phyloP scores from a whole-genome alignment of 2,888 invertebrate genomes.

The Megamerina dolium region DNA sequence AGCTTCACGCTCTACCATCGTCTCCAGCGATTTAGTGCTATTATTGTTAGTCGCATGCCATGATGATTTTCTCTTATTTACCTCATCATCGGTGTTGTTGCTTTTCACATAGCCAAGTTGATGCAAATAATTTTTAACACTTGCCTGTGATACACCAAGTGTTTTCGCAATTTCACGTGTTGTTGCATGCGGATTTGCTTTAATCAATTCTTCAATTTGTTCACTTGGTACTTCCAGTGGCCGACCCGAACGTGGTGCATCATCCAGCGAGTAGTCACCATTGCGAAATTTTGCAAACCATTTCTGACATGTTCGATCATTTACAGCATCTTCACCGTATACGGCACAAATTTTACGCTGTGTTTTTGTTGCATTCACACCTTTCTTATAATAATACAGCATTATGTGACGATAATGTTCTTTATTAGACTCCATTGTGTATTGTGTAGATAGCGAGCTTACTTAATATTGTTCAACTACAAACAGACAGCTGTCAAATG shows the following conservation, averaged over 20 bases:
- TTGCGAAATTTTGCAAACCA: constrained; percentile 12
- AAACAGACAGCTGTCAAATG: no score
- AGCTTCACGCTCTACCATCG: no score
- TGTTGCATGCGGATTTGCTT: constrained; percentile 8
- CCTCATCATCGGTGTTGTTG: no score
- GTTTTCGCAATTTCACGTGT: constrained; percentile 4
- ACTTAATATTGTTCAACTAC: no score
- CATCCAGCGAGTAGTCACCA: constrained; percentile 5
- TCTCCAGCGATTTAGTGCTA: no score
- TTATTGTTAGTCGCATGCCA: no score
- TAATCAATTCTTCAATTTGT: constrained; percentile 9
- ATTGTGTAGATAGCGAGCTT: no score
- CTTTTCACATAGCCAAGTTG: constrained; percentile 7
- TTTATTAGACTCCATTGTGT: constrained; percentile 10
- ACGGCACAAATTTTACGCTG: constrained; percentile 8
- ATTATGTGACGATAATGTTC: constrained; percentile 9
- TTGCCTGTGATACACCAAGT: constrained; percentile 5
- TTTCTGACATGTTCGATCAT: constrained; percentile 7
- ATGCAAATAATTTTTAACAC: constrained; percentile 8
- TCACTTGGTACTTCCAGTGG: constrained; percentile 5
- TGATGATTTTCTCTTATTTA: no score
- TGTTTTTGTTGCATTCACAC: constrained; percentile 8
- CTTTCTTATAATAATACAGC: constrained; percentile 7
- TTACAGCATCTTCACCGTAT: constrained; percentile 9
- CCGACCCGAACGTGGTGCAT: constrained; percentile 7